Conservation (phyloP, 2,113 vertebrate species). For the Empidonax traillii region DNA sequence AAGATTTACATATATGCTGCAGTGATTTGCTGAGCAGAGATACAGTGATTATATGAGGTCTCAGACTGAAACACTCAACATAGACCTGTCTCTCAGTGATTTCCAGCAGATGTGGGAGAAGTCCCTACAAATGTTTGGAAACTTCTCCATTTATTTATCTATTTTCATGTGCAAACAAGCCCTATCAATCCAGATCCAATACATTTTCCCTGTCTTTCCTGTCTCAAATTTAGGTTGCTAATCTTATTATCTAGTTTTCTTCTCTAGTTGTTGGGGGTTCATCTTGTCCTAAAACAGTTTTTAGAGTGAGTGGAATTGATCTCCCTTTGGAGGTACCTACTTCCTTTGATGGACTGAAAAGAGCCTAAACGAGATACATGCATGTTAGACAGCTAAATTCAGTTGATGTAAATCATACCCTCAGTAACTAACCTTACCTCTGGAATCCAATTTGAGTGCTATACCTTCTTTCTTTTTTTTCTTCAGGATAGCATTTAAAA, state of each 20-base stretch:
- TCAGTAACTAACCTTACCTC: conserved; percentile 18
- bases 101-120: not conserved
- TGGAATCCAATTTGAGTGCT: conserved; percentile 18
- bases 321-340: not conserved
- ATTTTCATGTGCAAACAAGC: not conserved
- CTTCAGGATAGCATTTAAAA: conserved; percentile 25
- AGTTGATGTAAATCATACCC: not conserved
- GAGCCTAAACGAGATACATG: not conserved
- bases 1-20: conserved; percentile 47
- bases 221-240: not conserved
- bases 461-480: not conserved
- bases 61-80: not conserved
- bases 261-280: not conserved
- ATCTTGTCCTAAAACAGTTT: not conserved
- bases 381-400: not conserved
- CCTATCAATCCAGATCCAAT: not conserved
- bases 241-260: not conserved
- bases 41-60: not conserved
- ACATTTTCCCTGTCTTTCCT: not conserved
- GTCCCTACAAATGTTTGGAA: not conserved
- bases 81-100: not conserved
- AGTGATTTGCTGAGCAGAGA: conserved; percentile 8
- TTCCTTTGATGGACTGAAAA: not conserved
- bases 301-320: not conserved
- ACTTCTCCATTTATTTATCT: not conserved